phyloP scores from a whole-genome alignment of 2,888 invertebrate genomes.

The Notodonta dromedarius region DNA sequence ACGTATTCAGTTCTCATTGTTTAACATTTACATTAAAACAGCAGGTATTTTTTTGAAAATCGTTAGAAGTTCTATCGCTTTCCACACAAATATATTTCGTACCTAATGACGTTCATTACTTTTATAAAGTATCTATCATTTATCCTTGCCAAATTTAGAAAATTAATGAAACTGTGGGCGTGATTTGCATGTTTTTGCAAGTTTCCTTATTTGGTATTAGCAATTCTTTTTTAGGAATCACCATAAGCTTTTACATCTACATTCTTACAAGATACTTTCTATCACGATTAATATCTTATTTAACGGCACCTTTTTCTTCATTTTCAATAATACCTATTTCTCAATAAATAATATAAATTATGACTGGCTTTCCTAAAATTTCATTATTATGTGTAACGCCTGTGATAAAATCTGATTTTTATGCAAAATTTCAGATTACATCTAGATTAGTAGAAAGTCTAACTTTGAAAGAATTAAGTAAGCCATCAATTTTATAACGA shows the following conservation, averaged over 20 bases:
- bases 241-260: conserved; percentile 2
- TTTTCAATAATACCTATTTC: not conserved
- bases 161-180: conserved; percentile 4
- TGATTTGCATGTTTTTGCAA: conserved; percentile 9
- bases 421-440: not conserved
- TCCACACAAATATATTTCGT: not conserved
- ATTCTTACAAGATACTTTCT: conserved; percentile 3
- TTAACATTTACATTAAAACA: too few relatives aligned
- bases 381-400: not conserved
- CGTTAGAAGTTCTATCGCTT: not conserved
- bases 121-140: conserved; percentile 14
- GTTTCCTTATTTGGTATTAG: conserved; percentile 21
- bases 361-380: not conserved
- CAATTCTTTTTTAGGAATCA: not conserved
- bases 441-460: conserved; percentile 18
- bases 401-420: not conserved
- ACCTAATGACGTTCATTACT: conserved; percentile 15
- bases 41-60: too few relatives aligned
- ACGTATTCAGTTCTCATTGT: too few relatives aligned
- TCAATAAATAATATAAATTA: not conserved
- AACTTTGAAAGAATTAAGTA: not conserved
- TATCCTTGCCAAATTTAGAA: conserved; percentile 16
- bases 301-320: not conserved
- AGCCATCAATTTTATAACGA: conserved; percentile 6
- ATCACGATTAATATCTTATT: not conserved